phyloP scores from a whole-genome alignment of 2,888 invertebrate species.

The Rhyacophila evoluta region DNA sequence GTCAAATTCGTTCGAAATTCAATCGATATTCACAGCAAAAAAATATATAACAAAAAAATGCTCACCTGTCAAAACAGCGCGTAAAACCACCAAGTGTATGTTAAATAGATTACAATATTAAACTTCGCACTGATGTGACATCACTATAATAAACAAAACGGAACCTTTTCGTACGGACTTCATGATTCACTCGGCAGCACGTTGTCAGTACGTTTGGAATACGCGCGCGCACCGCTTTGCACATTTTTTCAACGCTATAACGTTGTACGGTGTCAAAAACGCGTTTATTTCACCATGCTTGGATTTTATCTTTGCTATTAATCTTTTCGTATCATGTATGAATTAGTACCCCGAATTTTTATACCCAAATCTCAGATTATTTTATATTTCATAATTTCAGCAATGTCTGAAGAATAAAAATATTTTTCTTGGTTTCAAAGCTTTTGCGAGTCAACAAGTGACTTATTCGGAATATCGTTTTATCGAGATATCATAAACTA shows the following conservation, averaged over 20 bases:
- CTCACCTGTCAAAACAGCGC: not conserved
- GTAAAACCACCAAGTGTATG: not conserved
- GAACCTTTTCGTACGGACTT: slow-evolving; percentile 16
- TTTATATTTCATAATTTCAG: no score
- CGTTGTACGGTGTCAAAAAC: not conserved
- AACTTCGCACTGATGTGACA: not conserved
- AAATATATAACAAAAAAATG: not conserved
- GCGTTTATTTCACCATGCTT: no score
- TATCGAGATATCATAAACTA: no score
- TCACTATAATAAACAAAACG: slow-evolving; percentile 2
- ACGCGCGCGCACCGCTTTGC: slow-evolving; percentile 3
- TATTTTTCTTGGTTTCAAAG: no score
- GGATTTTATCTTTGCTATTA: no score
- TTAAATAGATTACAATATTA: not conserved
- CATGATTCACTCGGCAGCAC: slow-evolving; percentile 8
- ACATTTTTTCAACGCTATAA: not conserved
- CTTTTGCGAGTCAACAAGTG: no score
- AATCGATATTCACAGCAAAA: not conserved
- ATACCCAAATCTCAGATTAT: no score
- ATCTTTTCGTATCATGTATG: no score
- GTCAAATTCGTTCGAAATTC: not conserved
- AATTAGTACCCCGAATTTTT: no score
- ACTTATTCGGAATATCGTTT: no score
- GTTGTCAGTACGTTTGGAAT: slow-evolving; percentile 7
- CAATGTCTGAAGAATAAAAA: no score